A percentile compares a stretch with the other conserved stretches of the same genome.
Conservation (phyloP, 2,797 vertebrate genomes). For the Mus caroli region DNA sequence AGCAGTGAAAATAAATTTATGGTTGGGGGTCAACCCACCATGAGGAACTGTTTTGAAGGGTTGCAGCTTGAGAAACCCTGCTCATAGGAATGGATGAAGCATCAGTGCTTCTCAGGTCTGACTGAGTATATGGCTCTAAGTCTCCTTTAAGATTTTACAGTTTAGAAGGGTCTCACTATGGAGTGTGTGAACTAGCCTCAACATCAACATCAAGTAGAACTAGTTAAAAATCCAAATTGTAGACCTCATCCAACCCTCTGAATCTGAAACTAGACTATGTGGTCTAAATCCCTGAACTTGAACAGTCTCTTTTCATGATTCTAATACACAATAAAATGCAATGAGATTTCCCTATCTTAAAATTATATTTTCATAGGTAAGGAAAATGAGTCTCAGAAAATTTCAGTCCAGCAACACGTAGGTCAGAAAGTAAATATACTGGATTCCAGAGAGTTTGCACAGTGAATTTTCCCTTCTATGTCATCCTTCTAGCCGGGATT, state of each 20-base stretch:
- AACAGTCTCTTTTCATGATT: not conserved
- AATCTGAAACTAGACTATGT: not conserved
- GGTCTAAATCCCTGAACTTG: not conserved
- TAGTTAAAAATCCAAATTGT: constrained; percentile 11
- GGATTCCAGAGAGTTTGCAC: not conserved
- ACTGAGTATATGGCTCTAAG: not conserved
- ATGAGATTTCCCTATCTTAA: not conserved
- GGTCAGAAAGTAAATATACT: not conserved
- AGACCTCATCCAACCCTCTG: not conserved
- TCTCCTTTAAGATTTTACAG: not conserved
- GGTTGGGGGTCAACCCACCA: not conserved
- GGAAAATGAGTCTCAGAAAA: not conserved
- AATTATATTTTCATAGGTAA: not conserved
- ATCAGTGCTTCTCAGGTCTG: not conserved
- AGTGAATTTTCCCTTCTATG: not conserved
- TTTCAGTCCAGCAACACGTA: not conserved
- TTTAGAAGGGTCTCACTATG: not conserved
- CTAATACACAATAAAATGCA: not conserved
- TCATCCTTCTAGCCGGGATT: not conserved
- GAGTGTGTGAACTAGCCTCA: not conserved
- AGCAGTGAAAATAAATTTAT: not conserved
- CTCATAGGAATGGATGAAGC: not conserved
- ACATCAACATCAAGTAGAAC: not conserved
- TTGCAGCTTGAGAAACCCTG: not conserved
- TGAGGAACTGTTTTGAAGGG: not conserved